phyloP scores from a whole-genome alignment of 2,113 vertebrate genomes.

The Natator depressus region DNA sequence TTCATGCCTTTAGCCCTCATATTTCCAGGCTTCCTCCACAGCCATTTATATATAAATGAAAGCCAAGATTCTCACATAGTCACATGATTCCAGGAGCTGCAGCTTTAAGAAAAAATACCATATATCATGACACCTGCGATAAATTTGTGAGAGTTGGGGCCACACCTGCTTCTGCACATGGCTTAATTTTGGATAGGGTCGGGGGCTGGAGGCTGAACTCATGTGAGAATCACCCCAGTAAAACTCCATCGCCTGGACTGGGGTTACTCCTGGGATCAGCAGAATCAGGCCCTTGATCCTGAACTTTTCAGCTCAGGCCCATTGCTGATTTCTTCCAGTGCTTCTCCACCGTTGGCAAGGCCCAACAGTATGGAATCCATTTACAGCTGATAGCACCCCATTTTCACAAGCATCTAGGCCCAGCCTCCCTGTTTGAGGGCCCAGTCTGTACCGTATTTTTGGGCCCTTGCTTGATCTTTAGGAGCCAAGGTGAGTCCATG shows the following conservation, averaged over 20 bases:
- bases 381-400: not conserved
- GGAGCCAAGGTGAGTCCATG: not conserved
- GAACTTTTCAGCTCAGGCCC: no score
- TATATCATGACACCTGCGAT: not conserved
- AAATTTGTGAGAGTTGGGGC: not conserved
- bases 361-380: not conserved
- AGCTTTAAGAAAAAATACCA: not conserved
- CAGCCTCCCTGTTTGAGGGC: not conserved
- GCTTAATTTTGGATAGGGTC: not conserved
- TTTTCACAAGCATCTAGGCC: not conserved
- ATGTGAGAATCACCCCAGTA: not conserved
- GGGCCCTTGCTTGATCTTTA: not conserved
- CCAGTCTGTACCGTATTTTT: not conserved
- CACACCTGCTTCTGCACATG: not conserved
- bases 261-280: not conserved
- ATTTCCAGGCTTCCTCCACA: no score
- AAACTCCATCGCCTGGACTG: not conserved
- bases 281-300: not conserved
- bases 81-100: not conserved
- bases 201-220: not conserved
- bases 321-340: not conserved
- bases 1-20: not conserved
- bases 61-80: not conserved
- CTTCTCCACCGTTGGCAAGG: not conserved
- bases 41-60: not conserved